phyloP scores from a whole-genome alignment of 2,797 vertebrate species.

The Hylomyscus alleni region DNA sequence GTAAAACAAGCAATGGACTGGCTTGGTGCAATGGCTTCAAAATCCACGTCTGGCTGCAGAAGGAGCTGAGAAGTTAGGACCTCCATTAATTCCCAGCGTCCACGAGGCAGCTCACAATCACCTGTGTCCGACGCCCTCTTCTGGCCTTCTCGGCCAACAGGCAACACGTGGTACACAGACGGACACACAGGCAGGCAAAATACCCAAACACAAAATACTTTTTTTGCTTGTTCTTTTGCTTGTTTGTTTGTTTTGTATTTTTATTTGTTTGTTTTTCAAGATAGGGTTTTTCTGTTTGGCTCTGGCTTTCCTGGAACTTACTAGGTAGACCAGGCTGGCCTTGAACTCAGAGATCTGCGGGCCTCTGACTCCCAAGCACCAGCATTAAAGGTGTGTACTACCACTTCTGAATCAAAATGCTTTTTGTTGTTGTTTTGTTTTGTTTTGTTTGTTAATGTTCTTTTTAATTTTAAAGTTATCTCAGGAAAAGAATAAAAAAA shows the following conservation, averaged over 20 bases:
- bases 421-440: not conserved
- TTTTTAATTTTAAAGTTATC: not conserved
- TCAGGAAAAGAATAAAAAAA: slow-evolving; percentile 33
- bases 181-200: not conserved
- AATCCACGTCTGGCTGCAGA: not conserved
- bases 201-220: not conserved
- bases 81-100: not conserved
- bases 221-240: not conserved
- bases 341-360: not conserved
- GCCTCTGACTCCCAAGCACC: not conserved
- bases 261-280: not conserved
- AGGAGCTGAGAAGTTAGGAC: not conserved
- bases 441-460: not conserved
- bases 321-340: not conserved
- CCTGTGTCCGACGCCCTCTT: not conserved
- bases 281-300: not conserved
- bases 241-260: not conserved
- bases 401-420: not conserved
- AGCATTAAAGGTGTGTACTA: not conserved
- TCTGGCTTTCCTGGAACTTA: not conserved
- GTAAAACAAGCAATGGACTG: not conserved
- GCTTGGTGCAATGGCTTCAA: not conserved
- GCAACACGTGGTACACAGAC: not conserved
- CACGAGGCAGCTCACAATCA: not conserved
- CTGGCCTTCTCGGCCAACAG: not conserved